Evolutionary conservation across 23 tunicate species (phyloP).

Genomic region (Oikopleura vanhoeffeni): DNA sequence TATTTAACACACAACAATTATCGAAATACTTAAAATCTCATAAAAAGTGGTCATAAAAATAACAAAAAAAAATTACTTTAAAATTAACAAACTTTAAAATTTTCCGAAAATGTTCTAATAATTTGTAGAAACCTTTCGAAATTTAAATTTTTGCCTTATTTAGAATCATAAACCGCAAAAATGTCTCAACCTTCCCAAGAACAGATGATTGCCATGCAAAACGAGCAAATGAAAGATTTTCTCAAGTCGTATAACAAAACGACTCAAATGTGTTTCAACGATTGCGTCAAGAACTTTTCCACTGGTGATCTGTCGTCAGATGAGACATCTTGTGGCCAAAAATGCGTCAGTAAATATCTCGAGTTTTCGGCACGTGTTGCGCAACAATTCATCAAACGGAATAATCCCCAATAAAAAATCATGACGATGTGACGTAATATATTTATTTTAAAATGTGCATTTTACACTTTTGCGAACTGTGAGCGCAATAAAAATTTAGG

Average conservation of each 20-base stretch:
- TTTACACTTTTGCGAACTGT: no score
- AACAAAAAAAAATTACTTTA: no score
- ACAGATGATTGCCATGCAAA: neutral
- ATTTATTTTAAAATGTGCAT: no score
- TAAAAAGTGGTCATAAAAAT: no score
- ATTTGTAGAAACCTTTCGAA: no score
- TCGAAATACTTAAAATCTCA: no score
- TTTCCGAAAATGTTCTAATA: no score
- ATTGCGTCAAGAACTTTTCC: conserved; percentile 78
- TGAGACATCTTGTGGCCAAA: conserved; percentile 23
- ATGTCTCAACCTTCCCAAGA: neutral
- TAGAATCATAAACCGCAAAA: neutral
- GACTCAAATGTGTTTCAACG: conserved; percentile 59
- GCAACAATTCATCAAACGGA: neutral
- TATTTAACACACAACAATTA: no score
- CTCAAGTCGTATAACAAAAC: conserved; percentile 67
- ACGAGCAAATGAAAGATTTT: conserved; percentile 56
- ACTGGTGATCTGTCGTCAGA: conserved; percentile 36
- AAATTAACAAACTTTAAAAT: no score
- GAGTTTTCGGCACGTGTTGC: conserved; percentile 6
- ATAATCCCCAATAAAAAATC: neutral
- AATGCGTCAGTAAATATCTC: conserved; percentile 1
- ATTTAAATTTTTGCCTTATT: no score
- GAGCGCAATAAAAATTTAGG: no score
- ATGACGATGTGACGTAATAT: no score